These are phyloP conservation scores for Eupithecia insigniata DNA, from an alignment of 2,888 invertebrate genomes.

Conservation along the genomic window DNA sequence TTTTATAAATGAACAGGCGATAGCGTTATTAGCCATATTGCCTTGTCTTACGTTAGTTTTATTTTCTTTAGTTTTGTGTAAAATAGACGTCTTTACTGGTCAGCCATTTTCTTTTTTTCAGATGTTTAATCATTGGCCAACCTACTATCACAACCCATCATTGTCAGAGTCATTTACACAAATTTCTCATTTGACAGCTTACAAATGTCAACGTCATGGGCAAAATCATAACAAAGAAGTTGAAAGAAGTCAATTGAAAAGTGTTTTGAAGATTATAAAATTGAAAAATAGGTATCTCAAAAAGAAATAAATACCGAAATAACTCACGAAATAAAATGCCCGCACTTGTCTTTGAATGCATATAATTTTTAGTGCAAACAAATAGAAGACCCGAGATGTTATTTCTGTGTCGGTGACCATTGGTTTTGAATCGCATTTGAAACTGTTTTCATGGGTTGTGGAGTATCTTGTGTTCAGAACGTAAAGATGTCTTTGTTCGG, in stretches of 20 bases:
- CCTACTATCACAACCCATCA: too few species aligned
- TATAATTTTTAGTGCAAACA: not conserved
- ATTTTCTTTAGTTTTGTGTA: too few species aligned
- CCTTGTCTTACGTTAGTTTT: too few species aligned
- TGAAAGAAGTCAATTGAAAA: not conserved
- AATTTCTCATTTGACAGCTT: too few species aligned
- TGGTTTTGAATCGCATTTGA: slow-evolving; percentile 42
- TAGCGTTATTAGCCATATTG: too few species aligned
- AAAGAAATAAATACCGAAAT: not conserved
- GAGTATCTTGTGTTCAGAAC: slow-evolving; percentile 70
- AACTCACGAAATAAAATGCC: not conserved
- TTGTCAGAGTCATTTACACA: too few species aligned
- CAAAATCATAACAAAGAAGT: not conserved
- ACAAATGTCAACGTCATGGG: too few species aligned
- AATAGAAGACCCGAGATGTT: slow-evolving; percentile 46
- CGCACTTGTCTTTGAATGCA: not conserved
- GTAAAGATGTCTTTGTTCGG: slow-evolving; percentile 77
- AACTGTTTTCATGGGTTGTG: slow-evolving; percentile 76
- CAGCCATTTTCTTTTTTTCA: too few species aligned
- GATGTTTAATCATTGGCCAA: too few species aligned
- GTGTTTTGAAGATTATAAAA: not conserved
- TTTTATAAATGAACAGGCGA: too few species aligned
- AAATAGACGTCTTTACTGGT: too few species aligned
- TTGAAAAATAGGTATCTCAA: not conserved
- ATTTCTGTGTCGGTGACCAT: slow-evolving; percentile 53